Percentiles rank a stretch among this genome's conserved stretches.
phyloP scores from a whole-genome alignment of 2,797 vertebrate species.

The Oryzias sinensis region DNA sequence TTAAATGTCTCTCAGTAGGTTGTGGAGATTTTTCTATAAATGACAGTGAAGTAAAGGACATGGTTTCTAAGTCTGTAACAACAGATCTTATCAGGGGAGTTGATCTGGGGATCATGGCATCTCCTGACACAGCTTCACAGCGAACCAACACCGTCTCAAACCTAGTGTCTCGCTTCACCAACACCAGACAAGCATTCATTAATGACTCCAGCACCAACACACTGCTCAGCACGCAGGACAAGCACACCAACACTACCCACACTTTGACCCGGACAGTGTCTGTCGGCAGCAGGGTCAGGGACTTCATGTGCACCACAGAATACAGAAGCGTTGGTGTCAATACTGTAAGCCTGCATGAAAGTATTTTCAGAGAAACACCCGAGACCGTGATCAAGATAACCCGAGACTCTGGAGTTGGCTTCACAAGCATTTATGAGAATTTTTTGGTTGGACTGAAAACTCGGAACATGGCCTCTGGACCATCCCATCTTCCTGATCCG shows the following conservation, averaged over 20 bases:
- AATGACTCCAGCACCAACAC: slow-evolving; percentile 85
- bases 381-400: slow-evolving; percentile 72
- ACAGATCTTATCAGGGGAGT: slow-evolving; percentile 75
- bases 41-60: slow-evolving; percentile 69
- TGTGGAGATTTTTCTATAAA: slow-evolving; percentile 84
- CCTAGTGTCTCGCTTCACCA: slow-evolving; percentile 80
- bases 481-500: slow-evolving; percentile 78
- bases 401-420: slow-evolving; percentile 86
- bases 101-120: slow-evolving; percentile 79
- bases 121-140: slow-evolving; percentile 76
- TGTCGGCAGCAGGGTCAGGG: slow-evolving; percentile 83
- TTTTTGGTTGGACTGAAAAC: slow-evolving; percentile 91
- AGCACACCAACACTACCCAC: slow-evolving; percentile 84
- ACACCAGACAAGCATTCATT: slow-evolving; percentile 73
- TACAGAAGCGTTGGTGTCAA: slow-evolving; percentile 82
- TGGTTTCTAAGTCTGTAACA: slow-evolving; percentile 70
- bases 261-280: slow-evolving; percentile 80
- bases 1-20: slow-evolving; percentile 75
- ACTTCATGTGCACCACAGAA: slow-evolving; percentile 68
- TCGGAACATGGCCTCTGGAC: slow-evolving; percentile 91
- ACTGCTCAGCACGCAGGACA: slow-evolving; percentile 77
- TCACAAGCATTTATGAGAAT: slow-evolving; percentile 86
- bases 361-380: slow-evolving; percentile 22
- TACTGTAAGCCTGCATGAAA: slow-evolving; percentile 61
- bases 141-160: slow-evolving; percentile 79